A percentile compares a stretch with the other conserved stretches of the same genome.
phyloP scores from a whole-genome alignment of 2,888 invertebrate genomes.

The Geophilus truncorum region DNA sequence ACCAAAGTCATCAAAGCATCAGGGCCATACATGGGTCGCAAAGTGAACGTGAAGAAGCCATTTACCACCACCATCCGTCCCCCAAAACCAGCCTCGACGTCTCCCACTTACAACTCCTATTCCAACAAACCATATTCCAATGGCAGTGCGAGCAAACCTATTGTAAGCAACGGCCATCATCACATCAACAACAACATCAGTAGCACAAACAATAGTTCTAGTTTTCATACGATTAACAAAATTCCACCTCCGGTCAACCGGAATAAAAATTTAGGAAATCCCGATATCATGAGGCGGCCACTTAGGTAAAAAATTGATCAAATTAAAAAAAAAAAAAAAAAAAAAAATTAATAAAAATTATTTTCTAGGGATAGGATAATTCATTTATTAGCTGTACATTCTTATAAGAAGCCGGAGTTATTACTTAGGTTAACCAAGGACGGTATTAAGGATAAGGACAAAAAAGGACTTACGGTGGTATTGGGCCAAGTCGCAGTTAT shows the following conservation, averaged over 20 bases:
- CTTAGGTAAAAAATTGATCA: constrained; percentile 68
- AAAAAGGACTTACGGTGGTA: constrained; percentile 67
- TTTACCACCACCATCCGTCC: constrained; percentile 37
- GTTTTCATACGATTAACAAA: constrained; percentile 12
- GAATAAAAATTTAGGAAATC: constrained; percentile 40
- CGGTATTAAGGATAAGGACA: constrained; percentile 79
- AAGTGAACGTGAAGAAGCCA: constrained; percentile 66
- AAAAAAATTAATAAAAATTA: too few relatives aligned
- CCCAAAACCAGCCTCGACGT: constrained; percentile 41
- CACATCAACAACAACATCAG: background rate
- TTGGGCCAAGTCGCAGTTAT: constrained; percentile 73
- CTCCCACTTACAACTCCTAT: constrained; percentile 1
- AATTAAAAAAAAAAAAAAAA: too few relatives aligned
- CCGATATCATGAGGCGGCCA: constrained; percentile 67
- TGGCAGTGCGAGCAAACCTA: background rate
- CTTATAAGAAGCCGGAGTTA: constrained; percentile 89
- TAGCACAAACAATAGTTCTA: background rate
- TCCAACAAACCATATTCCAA: constrained; percentile 2
- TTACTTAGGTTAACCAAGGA: constrained; percentile 71
- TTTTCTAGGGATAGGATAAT: constrained; percentile 82
- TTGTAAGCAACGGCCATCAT: background rate
- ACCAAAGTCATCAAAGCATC: constrained; percentile 90
- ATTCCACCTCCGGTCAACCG: background rate
- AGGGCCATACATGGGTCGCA: constrained; percentile 80
- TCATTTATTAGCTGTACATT: constrained; percentile 85